These are phyloP conservation scores for Chionis minor DNA, from an alignment of 2,113 vertebrate genomes.

Conservation along the genomic window DNA sequence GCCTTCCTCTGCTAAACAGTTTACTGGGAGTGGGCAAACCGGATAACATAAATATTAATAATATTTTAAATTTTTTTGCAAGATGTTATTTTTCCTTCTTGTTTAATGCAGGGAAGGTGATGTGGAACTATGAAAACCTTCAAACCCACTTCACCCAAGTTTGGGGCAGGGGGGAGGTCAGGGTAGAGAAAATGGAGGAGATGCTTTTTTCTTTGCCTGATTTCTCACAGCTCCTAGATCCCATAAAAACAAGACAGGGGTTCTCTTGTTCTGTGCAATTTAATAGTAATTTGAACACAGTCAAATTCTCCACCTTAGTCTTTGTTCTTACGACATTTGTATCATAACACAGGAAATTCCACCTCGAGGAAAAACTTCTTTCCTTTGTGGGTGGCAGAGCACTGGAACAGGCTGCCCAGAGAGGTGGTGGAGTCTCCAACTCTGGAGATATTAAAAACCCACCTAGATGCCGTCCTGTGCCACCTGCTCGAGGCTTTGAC, in stretches of 20 bases:
- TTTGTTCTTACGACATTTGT: neutral
- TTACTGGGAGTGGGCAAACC: neutral
- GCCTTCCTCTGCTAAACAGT: conserved; percentile 8
- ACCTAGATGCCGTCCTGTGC: neutral
- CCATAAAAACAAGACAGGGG: neutral
- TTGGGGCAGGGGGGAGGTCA: neutral
- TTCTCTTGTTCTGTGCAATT: neutral
- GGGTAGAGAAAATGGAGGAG: neutral
- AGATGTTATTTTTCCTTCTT: neutral
- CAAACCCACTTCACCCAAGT: conserved; percentile 17
- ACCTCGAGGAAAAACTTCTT: neutral
- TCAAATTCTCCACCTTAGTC: neutral
- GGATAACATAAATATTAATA: conserved; percentile 34
- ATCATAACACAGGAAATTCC: neutral
- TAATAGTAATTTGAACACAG: neutral
- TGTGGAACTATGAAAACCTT: conserved; percentile 55
- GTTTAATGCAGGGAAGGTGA: conserved; percentile 9
- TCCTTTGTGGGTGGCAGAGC: neutral
- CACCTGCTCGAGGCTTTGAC: neutral
- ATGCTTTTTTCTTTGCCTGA: neutral
- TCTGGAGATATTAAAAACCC: neutral
- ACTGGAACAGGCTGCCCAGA: neutral
- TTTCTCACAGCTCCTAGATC: neutral
- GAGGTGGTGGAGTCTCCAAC: neutral
- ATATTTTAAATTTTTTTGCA: neutral